Percentiles rank a stretch among this genome's conserved stretches.
phyloP scores from a whole-genome alignment of 2,113 vertebrate genomes.

The Chaenocephalus aceratus region DNA sequence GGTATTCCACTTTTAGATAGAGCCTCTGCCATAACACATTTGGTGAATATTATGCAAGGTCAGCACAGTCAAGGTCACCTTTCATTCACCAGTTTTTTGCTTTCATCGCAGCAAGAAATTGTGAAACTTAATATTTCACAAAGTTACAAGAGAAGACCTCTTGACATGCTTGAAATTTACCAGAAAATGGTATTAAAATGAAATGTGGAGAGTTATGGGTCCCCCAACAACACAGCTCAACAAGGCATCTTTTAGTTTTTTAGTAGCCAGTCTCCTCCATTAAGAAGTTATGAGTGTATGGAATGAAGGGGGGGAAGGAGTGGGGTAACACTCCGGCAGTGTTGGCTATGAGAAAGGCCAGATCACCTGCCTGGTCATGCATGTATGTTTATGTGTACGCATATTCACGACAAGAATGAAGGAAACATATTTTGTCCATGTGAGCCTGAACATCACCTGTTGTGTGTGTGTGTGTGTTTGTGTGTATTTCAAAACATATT shows the following conservation, averaged over 20 bases:
- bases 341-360: conserved; percentile 61
- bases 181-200: conserved; percentile 56
- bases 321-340: conserved; percentile 36
- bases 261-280: conserved; percentile 41
- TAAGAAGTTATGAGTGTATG: conserved; percentile 56
- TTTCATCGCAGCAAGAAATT: conserved; percentile 35
- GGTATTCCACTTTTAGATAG: conserved; percentile 26
- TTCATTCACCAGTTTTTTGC: conserved; percentile 28
- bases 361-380: conserved; percentile 52
- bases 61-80: conserved; percentile 49
- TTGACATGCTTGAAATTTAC: conserved; percentile 60
- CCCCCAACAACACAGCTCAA: conserved; percentile 21
- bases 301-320: conserved; percentile 12
- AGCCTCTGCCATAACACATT: conserved; percentile 37
- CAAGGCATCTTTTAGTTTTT: conserved; percentile 46
- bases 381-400: conserved; percentile 26
- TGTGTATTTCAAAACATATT: conserved; percentile 45
- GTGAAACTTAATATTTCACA: conserved; percentile 59
- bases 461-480: conserved; percentile 34
- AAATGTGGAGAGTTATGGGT: conserved; percentile 34
- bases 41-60: conserved; percentile 49
- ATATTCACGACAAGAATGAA: conserved; percentile 30
- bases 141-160: conserved; percentile 51
- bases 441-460: conserved; percentile 43
- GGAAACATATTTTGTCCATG: conserved; percentile 11